phyloP scores from a whole-genome alignment of 2,797 vertebrate genomes.

The Cygnus olor region DNA sequence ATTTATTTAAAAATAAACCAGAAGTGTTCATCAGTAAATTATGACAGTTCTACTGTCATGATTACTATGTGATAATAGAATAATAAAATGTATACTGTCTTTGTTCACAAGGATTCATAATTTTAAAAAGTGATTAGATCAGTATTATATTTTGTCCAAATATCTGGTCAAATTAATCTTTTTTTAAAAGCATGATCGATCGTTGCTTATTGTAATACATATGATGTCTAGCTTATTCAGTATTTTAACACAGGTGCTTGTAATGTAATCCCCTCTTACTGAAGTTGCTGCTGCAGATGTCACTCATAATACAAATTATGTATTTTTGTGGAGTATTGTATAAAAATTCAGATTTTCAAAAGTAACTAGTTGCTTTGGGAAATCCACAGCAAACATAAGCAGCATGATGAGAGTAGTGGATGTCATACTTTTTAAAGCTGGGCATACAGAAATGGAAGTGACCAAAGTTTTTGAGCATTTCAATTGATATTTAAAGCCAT shows the following conservation, averaged over 20 bases:
- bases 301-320: background rate
- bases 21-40: background rate
- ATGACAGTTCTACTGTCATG: background rate
- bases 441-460: background rate
- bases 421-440: background rate
- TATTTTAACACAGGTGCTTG: background rate
- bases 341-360: background rate
- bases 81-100: background rate
- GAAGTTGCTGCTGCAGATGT: background rate
- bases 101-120: background rate
- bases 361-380: background rate
- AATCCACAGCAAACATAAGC: background rate
- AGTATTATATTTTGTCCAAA: background rate
- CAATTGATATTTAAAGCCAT: background rate
- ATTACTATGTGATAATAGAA: background rate
- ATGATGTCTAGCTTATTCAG: background rate
- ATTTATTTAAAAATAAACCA: background rate
- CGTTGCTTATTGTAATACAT: background rate
- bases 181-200: background rate
- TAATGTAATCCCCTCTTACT: background rate
- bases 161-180: background rate
- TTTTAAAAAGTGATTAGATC: background rate
- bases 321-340: background rate
- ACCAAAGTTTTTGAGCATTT: background rate
- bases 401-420: background rate